Percentiles rank a stretch among this genome's conserved stretches.
phyloP scores from a whole-genome alignment of 2,797 vertebrate genomes.

The Hozukius guyotensis region DNA sequence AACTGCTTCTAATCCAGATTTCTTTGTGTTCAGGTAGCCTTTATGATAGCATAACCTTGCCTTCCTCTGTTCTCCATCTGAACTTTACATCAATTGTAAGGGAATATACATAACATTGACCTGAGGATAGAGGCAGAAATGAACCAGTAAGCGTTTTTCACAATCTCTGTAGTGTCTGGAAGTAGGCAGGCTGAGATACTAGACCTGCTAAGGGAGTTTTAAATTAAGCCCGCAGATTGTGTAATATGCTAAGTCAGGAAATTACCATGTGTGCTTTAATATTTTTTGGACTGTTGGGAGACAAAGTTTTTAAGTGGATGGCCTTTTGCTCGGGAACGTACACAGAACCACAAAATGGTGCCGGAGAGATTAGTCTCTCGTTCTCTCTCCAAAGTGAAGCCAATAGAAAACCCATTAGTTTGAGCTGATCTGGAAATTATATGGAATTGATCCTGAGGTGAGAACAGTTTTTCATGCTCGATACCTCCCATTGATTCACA shows the following conservation, averaged over 20 bases:
- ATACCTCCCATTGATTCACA: slow-evolving; percentile 78
- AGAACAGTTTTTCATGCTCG: slow-evolving; percentile 80
- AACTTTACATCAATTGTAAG: slow-evolving; percentile 45
- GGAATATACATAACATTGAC: slow-evolving; percentile 45
- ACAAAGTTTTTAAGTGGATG: slow-evolving; percentile 65
- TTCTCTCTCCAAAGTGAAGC: slow-evolving; percentile 58
- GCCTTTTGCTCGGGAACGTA: slow-evolving; percentile 66
- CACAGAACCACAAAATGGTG: slow-evolving; percentile 68
- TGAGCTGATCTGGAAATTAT: slow-evolving; percentile 84
- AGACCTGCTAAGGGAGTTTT: slow-evolving; percentile 67
- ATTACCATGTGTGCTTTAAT: slow-evolving; percentile 79
- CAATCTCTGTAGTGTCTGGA: slow-evolving; percentile 67
- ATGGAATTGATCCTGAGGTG: slow-evolving; percentile 81
- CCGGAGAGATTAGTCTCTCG: slow-evolving; percentile 64
- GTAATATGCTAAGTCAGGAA: slow-evolving; percentile 72
- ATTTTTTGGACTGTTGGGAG: slow-evolving; percentile 75
- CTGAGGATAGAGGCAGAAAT: slow-evolving; percentile 54
- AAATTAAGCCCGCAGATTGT: slow-evolving; percentile 71
- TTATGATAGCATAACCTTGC: slow-evolving; percentile 12
- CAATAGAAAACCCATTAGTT: slow-evolving; percentile 83
- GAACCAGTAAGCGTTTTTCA: slow-evolving; percentile 59
- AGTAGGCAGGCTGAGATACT: slow-evolving; percentile 57
- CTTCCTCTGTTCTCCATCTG: slow-evolving; percentile 31
- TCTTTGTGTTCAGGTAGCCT: background rate
- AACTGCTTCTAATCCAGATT: slow-evolving; percentile 14